Conservation (phyloP, 2,113 vertebrate genomes). For the Thamnophis sirtalis region DNA sequence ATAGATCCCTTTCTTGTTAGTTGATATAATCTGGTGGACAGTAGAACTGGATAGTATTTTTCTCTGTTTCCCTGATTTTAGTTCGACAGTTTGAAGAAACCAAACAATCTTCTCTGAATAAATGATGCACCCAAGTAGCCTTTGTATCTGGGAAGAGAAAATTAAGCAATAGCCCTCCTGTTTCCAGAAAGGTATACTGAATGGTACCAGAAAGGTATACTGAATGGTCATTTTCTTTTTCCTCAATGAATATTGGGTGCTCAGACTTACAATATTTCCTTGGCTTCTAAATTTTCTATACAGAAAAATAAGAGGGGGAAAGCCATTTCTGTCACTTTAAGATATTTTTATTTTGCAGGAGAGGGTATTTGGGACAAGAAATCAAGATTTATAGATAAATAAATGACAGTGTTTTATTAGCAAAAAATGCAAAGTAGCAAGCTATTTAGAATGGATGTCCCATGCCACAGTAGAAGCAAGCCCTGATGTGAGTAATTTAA, state of each 20-base stretch:
- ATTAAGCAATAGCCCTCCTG: neutral
- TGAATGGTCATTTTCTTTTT: neutral
- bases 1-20: neutral
- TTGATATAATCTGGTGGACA: neutral
- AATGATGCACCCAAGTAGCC: neutral
- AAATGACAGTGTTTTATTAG: neutral
- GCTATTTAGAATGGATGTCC: neutral
- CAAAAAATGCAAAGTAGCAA: neutral
- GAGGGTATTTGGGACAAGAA: neutral
- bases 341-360: neutral
- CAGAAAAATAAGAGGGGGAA: neutral
- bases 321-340: neutral
- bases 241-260: neutral
- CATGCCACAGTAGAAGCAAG: neutral
- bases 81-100: neutral
- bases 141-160: neutral
- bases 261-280: neutral
- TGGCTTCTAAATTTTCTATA: neutral
- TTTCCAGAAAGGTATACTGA: neutral
- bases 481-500: neutral
- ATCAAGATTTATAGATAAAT: neutral
- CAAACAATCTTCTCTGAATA: neutral
- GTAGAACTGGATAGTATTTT: neutral
- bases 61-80: neutral
- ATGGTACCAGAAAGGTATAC: neutral